Conservation (phyloP, 2,797 vertebrate species). For the Miopithecus talapoin region DNA sequence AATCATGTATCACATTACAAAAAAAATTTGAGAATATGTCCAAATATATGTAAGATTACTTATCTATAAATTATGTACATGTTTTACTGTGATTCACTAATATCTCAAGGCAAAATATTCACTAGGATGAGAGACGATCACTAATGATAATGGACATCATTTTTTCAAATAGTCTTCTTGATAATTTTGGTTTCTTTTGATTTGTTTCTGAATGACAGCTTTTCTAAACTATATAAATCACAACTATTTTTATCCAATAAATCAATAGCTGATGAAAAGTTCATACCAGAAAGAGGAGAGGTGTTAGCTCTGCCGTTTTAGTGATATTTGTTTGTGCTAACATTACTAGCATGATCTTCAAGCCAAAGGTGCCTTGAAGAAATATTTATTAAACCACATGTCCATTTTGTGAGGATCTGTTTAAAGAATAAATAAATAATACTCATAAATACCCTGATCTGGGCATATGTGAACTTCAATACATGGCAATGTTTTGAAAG, state of each 20-base stretch:
- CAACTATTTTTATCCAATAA: not conserved
- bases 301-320: not conserved
- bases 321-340: not conserved
- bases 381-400: constrained; percentile 35
- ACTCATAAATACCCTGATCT: not conserved
- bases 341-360: not conserved
- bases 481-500: constrained; percentile 27
- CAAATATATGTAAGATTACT: not conserved
- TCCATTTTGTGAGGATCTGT: not conserved
- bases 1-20: not conserved
- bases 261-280: not conserved
- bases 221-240: constrained; percentile 36
- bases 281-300: not conserved
- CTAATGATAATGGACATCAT: not conserved
- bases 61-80: not conserved
- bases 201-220: not conserved
- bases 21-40: not conserved
- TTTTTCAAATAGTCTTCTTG: not conserved
- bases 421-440: constrained; percentile 36
- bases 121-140: not conserved
- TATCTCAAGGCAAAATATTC: not conserved
- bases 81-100: not conserved
- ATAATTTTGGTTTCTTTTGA: not conserved
- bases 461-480: not conserved
- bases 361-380: not conserved